Percentiles rank a stretch among this genome's conserved stretches.
Conservation (phyloP, 2,113 vertebrate species). For the Micromys minutus region DNA sequence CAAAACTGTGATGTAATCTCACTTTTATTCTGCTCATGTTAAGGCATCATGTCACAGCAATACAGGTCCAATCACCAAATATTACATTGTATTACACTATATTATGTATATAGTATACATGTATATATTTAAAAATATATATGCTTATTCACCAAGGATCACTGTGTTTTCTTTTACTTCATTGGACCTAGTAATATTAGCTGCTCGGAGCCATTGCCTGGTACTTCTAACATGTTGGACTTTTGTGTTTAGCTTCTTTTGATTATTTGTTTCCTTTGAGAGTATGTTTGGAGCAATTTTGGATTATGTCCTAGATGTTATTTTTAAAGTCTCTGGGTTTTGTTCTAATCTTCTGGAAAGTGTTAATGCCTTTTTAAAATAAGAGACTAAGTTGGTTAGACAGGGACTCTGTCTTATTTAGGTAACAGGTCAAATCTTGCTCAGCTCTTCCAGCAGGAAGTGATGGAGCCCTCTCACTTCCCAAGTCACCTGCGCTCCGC, state of each 20-base stretch:
- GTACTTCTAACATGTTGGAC: background rate
- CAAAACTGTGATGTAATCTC: background rate
- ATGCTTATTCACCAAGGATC: background rate
- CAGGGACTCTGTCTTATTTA: background rate
- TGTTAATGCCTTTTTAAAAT: background rate
- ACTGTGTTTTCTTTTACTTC: background rate
- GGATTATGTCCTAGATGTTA: background rate
- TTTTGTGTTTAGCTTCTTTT: background rate
- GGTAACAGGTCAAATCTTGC: background rate
- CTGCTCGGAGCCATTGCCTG: background rate
- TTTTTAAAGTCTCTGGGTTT: background rate
- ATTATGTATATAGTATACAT: background rate
- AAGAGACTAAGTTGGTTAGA: conserved; percentile 2
- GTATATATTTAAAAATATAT: background rate
- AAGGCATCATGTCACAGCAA: background rate
- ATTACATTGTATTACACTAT: background rate
- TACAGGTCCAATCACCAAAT: background rate
- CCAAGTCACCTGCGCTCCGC: background rate
- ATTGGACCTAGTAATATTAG: background rate
- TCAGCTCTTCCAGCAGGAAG: background rate
- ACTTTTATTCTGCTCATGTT: background rate
- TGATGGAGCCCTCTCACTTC: background rate
- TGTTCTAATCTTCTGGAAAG: conserved; percentile 26
- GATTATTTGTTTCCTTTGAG: background rate
- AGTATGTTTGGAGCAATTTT: background rate